phyloP scores from a whole-genome alignment of 2,888 invertebrate species.

The Epinotia nisella region DNA sequence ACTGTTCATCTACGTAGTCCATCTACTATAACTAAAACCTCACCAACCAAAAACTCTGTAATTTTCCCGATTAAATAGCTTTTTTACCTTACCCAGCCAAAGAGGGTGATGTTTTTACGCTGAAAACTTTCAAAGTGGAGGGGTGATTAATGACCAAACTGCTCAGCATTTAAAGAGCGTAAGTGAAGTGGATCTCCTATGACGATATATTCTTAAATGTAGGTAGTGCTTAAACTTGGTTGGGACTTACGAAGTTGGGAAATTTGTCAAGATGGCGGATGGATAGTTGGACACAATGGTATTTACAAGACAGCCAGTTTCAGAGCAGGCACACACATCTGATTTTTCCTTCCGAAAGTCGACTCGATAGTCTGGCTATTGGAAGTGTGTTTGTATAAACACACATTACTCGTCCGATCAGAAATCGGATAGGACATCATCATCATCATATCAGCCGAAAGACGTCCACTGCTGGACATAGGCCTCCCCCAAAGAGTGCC shows the following conservation, averaged over 20 bases:
- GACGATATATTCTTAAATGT: background rate
- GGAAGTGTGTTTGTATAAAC: no score
- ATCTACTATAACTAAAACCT: background rate
- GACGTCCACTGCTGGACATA: no score
- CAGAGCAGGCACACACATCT: no score
- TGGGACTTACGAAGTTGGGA: background rate
- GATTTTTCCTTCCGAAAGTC: no score
- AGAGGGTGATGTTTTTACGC: constrained; percentile 14
- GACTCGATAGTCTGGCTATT: no score
- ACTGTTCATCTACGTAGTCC: background rate
- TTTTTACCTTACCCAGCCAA: background rate
- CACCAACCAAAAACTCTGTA: background rate
- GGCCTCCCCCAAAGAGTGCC: no score
- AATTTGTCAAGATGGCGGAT: no score
- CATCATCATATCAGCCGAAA: no score
- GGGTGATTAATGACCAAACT: constrained; percentile 15
- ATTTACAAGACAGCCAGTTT: no score
- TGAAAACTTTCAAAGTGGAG: constrained; percentile 10
- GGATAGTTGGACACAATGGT: no score
- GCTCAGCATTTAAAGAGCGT: background rate
- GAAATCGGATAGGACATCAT: no score
- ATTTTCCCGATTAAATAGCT: background rate
- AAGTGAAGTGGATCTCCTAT: background rate
- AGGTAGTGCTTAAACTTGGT: background rate
- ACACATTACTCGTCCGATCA: no score